A percentile compares a stretch with the other conserved stretches of the same genome.
These are phyloP conservation scores for Rhopalosiphum maidis DNA, from an alignment of 1,140 invertebrate genomes.

Conservation along the genomic window DNA sequence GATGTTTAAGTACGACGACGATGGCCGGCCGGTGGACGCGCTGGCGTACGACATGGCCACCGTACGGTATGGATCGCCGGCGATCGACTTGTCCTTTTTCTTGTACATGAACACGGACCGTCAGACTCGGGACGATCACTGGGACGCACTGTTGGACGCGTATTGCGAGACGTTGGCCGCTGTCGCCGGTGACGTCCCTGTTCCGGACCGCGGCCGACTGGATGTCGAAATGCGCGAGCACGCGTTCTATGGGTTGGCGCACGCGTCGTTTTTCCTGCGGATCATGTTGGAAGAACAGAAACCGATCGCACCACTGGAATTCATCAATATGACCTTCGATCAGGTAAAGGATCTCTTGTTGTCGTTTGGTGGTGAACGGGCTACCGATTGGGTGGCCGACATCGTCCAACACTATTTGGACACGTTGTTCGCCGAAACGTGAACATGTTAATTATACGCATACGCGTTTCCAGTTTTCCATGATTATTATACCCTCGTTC, in stretches of 20 bases:
- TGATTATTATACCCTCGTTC: too few species aligned
- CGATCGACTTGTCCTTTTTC: constrained; percentile 64
- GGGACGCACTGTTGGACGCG: constrained; percentile 61
- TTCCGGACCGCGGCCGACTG: not conserved
- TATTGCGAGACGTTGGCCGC: constrained; percentile 62
- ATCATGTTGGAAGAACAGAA: not conserved
- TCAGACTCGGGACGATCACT: constrained; percentile 59
- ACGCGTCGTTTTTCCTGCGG: not conserved
- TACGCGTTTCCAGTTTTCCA: not conserved
- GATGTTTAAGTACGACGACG: constrained; percentile 59
- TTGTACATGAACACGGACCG: constrained; percentile 63
- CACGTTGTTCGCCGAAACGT: not conserved
- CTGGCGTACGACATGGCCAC: constrained; percentile 64
- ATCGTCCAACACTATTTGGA: constrained; percentile 50
- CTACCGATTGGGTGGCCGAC: constrained; percentile 21
- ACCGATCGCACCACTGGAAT: not conserved
- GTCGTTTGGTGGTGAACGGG: constrained; percentile 24
- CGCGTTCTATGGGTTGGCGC: constrained; percentile 9
- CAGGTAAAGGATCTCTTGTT: rapidly evolving
- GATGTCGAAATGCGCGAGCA: constrained; percentile 10
- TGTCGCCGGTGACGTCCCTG: not conserved
- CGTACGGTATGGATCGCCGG: constrained; percentile 62
- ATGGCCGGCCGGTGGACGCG: constrained; percentile 59
- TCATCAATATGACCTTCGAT: not conserved
- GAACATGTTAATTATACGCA: not conserved